A percentile compares a stretch with the other conserved stretches of the same genome.
Evolutionary conservation across 2,888 invertebrate genomes (phyloP).

Genomic region (Pheosia gnoma): DNA sequence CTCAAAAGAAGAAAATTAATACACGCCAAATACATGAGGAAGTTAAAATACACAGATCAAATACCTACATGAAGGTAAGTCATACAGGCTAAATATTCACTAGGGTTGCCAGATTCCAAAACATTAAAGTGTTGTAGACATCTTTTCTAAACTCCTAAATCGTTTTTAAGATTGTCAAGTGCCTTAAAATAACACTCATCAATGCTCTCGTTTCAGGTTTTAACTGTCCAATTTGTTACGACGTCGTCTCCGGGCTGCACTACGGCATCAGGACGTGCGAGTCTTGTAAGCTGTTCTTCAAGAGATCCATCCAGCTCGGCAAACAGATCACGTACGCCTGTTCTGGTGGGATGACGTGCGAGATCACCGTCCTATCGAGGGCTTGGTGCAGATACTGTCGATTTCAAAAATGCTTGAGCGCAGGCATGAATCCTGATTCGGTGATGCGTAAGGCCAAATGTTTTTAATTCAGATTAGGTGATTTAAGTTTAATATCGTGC

Average conservation of each 20-base stretch:
- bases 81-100: too few relatives aligned
- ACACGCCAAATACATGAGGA: too few relatives aligned
- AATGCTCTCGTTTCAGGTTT: conserved; percentile 22
- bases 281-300: conserved; percentile 66
- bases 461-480: not conserved
- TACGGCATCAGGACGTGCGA: conserved; percentile 61
- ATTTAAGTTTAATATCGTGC: too few relatives aligned
- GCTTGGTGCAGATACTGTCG: conserved; percentile 50
- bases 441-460: not conserved
- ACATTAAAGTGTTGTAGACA: too few relatives aligned
- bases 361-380: conserved; percentile 44
- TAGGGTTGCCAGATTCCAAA: too few relatives aligned
- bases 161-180: too few relatives aligned
- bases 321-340: conserved; percentile 52
- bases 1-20: too few relatives aligned
- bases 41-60: too few relatives aligned
- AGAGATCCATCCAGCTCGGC: conserved; percentile 50
- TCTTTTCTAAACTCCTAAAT: too few relatives aligned
- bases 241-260: conserved; percentile 51
- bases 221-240: conserved; percentile 55
- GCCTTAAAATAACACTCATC: not conserved
- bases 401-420: conserved; percentile 8
- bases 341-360: conserved; percentile 29
- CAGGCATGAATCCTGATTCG: not conserved
- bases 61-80: too few relatives aligned